Evolutionary conservation across 2,113 vertebrate genomes (phyloP).

Genomic region (Upupa epops): DNA sequence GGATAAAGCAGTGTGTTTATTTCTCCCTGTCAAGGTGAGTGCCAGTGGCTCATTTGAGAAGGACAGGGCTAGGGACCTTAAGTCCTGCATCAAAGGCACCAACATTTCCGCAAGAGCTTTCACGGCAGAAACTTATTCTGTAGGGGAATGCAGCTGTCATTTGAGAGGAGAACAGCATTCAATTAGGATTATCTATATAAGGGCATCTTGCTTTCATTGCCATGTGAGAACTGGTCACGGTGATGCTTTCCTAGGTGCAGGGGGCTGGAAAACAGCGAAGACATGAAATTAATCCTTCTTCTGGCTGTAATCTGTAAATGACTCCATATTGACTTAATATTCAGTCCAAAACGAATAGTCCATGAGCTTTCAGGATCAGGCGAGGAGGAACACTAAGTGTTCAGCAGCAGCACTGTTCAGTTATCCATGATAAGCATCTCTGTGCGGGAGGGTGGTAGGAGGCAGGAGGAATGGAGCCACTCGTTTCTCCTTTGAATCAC

Average conservation of each 20-base stretch:
- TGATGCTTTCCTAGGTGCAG: neutral
- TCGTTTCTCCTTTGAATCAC: neutral
- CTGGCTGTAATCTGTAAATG: neutral
- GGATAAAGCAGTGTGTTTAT: neutral
- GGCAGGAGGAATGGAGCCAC: neutral
- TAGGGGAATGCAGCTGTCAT: neutral
- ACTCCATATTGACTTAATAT: neutral
- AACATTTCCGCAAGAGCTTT: neutral
- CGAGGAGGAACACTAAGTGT: neutral
- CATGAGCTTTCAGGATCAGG: neutral
- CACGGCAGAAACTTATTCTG: neutral
- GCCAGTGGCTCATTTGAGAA: neutral
- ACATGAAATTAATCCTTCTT: neutral
- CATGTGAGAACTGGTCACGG: neutral
- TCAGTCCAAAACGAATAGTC: neutral
- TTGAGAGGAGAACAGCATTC: neutral
- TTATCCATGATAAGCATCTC: neutral
- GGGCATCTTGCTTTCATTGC: neutral
- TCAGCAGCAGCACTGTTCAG: neutral
- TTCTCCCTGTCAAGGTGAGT: neutral
- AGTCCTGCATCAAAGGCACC: neutral
- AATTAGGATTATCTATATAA: neutral
- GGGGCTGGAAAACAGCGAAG: neutral
- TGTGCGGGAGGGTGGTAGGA: conserved; percentile 25
- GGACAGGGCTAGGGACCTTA: neutral